These are phyloP conservation scores for Polypedilum pembai DNA, from an alignment of 1,140 invertebrate species.

Conservation along the genomic window DNA sequence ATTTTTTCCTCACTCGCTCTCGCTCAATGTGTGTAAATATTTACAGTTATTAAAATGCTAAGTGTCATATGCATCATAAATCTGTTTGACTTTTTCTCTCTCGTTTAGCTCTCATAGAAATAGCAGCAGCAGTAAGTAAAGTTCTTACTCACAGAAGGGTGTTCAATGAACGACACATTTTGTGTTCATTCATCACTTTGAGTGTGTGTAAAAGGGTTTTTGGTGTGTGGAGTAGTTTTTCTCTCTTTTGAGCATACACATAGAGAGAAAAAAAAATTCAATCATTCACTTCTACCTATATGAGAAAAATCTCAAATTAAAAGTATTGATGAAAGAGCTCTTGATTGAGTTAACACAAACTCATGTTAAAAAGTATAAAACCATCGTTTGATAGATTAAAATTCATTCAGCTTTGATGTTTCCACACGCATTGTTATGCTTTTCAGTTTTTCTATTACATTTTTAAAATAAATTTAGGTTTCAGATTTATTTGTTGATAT, in stretches of 20 bases:
- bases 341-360: no score
- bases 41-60: slow-evolving; percentile 19
- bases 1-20: not conserved
- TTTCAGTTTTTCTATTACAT: no score
- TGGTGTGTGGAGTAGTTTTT: not conserved
- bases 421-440: no score
- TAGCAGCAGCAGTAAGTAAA: not conserved
- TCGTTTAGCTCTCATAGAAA: not conserved
- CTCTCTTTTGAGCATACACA: not conserved
- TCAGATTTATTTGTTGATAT: no score
- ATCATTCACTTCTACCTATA: not conserved
- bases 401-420: no score
- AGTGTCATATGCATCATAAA: slow-evolving; percentile 18
- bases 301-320: not conserved
- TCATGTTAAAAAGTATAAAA: no score
- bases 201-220: not conserved
- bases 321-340: no score
- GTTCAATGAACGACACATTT: slow-evolving; percentile 1
- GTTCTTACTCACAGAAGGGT: not conserved
- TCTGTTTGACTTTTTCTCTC: not conserved
- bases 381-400: no score
- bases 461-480: no score
- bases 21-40: not conserved
- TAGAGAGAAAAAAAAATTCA: not conserved
- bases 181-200: not conserved